Percentiles rank a stretch among this genome's conserved stretches.
Evolutionary conservation across 2,797 vertebrate genomes (phyloP).

Genomic region (Crypturellus tataupa): DNA sequence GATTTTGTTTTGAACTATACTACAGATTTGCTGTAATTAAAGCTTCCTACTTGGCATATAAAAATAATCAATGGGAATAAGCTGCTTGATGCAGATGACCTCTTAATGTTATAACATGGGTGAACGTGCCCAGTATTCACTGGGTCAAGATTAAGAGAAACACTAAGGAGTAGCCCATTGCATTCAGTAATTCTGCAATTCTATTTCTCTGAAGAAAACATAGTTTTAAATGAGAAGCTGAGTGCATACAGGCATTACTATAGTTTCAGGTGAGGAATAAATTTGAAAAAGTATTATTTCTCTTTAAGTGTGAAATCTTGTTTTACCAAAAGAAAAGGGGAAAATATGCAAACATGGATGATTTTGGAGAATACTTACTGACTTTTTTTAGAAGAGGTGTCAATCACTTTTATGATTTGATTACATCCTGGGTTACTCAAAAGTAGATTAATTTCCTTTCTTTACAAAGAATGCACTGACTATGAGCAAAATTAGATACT

Average conservation of each 20-base stretch:
- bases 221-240: background rate
- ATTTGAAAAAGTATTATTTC: background rate
- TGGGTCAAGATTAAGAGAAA: background rate
- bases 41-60: background rate
- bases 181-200: background rate
- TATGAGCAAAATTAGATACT: slow-evolving; percentile 62
- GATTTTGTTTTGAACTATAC: background rate
- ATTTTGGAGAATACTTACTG: slow-evolving; percentile 14
- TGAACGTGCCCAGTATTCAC: background rate
- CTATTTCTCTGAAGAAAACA: background rate
- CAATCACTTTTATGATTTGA: slow-evolving; percentile 24
- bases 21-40: background rate
- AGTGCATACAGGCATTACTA: background rate
- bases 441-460: slow-evolving; percentile 73
- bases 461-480: slow-evolving; percentile 74
- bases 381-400: slow-evolving; percentile 25
- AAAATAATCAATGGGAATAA: background rate
- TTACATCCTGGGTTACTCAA: background rate
- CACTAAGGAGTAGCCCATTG: background rate
- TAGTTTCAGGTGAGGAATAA: background rate
- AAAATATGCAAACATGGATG: background rate
- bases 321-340: background rate
- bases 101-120: background rate
- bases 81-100: background rate
- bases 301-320: background rate